Evolutionary conservation across 2,797 vertebrate genomes (phyloP).

Genomic region (Lutjanus argentimaculatus): DNA sequence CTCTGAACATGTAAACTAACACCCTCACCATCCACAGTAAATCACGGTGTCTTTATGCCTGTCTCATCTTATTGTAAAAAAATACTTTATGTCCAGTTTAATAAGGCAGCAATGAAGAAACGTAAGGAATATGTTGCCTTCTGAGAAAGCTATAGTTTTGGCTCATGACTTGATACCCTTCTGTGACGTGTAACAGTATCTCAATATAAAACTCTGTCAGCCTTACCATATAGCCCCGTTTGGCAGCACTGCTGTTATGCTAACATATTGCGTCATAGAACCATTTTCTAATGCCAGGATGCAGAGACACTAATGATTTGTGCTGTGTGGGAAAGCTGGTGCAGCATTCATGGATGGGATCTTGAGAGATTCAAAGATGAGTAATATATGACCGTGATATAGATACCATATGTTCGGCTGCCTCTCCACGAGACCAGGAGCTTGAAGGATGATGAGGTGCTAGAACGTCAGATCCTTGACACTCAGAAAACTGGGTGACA

Average conservation of each 20-base stretch:
- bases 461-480: slow-evolving; percentile 67
- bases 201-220: slow-evolving; percentile 48
- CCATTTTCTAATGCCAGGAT: slow-evolving; percentile 54
- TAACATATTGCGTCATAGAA: slow-evolving; percentile 64
- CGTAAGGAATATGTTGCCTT: slow-evolving; percentile 31
- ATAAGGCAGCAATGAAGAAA: slow-evolving; percentile 46
- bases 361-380: slow-evolving; percentile 68
- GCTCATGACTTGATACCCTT: slow-evolving; percentile 45
- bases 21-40: slow-evolving; percentile 5
- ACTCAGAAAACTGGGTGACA: slow-evolving; percentile 62
- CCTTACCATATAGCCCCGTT: slow-evolving; percentile 46
- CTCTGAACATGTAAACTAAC: slow-evolving; percentile 41
- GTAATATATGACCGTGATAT: slow-evolving; percentile 74
- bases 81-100: slow-evolving; percentile 33
- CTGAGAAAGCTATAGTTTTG: slow-evolving; percentile 48
- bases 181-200: slow-evolving; percentile 52
- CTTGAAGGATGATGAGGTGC: slow-evolving; percentile 78
- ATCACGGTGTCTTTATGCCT: slow-evolving; percentile 25
- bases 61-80: slow-evolving; percentile 24
- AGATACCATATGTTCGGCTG: slow-evolving; percentile 77
- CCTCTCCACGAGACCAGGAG: slow-evolving; percentile 46
- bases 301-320: slow-evolving; percentile 65
- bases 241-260: slow-evolving; percentile 53
- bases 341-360: slow-evolving; percentile 58
- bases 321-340: slow-evolving; percentile 72